A percentile compares a stretch with the other conserved stretches of the same genome.
phyloP scores from a whole-genome alignment of 2,113 vertebrate species.

The Upupa epops region DNA sequence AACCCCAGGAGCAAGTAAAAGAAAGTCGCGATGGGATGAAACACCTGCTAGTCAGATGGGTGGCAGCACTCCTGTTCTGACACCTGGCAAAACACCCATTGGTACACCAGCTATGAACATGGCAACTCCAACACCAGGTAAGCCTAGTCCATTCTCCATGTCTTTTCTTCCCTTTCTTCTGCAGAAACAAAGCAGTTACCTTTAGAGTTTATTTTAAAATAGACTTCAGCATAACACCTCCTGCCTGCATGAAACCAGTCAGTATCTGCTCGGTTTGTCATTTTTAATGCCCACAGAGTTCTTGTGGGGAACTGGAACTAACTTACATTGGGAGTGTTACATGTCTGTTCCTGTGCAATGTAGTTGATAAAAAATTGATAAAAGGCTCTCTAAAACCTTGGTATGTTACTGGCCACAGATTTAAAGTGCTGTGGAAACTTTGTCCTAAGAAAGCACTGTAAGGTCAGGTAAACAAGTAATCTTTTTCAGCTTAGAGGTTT shows the following conservation, averaged over 20 bases:
- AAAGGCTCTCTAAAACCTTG: background rate
- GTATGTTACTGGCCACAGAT: background rate
- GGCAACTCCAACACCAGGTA: constrained; percentile 97
- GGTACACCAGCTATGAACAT: constrained; percentile 99
- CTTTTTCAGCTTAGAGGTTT: background rate
- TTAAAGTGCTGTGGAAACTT: background rate
- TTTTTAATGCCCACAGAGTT: background rate
- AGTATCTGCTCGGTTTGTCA: background rate
- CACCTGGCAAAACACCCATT: constrained; percentile 96
- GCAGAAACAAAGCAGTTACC: background rate
- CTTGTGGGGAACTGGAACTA: background rate
- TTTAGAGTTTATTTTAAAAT: background rate
- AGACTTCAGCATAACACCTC: background rate
- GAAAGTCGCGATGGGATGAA: constrained; percentile 97
- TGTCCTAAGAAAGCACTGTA: background rate
- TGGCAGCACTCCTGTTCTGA: constrained; percentile 93
- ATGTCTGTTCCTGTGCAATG: background rate
- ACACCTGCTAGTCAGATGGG: constrained; percentile 98
- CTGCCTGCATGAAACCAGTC: background rate
- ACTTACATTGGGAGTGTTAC: background rate
- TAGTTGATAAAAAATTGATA: background rate
- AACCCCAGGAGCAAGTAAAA: constrained; percentile 95
- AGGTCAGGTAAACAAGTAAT: background rate
- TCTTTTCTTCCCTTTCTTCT: background rate
- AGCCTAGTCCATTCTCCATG: background rate